These are phyloP conservation scores for Mimas tiliae DNA, from an alignment of 2,888 invertebrate species.

Conservation along the genomic window DNA sequence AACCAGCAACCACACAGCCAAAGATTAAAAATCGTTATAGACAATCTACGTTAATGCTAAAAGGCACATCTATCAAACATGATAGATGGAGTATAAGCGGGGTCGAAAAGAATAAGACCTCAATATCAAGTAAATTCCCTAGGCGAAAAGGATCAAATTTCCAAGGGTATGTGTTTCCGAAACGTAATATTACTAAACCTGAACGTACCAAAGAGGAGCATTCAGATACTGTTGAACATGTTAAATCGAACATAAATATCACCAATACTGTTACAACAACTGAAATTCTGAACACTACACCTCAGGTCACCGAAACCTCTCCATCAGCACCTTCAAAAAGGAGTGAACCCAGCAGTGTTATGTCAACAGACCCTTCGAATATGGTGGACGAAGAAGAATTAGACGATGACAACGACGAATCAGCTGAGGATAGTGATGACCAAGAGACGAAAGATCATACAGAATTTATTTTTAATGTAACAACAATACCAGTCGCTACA, in stretches of 20 bases:
- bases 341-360: constrained; percentile 43
- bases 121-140: constrained; percentile 44
- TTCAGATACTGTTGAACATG: constrained; percentile 44
- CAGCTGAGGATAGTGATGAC: constrained; percentile 40
- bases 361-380: constrained; percentile 25
- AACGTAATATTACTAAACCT: constrained; percentile 50
- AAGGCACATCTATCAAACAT: constrained; percentile 79
- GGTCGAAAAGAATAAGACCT: constrained; percentile 51
- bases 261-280: constrained; percentile 38
- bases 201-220: constrained; percentile 52
- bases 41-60: constrained; percentile 70
- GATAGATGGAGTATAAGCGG: constrained; percentile 66
- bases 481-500: constrained; percentile 41
- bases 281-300: constrained; percentile 38
- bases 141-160: constrained; percentile 77
- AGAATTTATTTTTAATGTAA: constrained; percentile 63
- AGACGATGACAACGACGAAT: constrained; percentile 39
- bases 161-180: constrained; percentile 65
- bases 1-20: constrained; percentile 47
- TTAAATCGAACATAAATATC: constrained; percentile 36
- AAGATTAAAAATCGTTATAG: constrained; percentile 71
- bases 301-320: not conserved
- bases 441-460: constrained; percentile 58
- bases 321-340: constrained; percentile 32
- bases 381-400: constrained; percentile 32